Conservation (phyloP, 1,140 invertebrate species). For the Grapholita molesta region DNA sequence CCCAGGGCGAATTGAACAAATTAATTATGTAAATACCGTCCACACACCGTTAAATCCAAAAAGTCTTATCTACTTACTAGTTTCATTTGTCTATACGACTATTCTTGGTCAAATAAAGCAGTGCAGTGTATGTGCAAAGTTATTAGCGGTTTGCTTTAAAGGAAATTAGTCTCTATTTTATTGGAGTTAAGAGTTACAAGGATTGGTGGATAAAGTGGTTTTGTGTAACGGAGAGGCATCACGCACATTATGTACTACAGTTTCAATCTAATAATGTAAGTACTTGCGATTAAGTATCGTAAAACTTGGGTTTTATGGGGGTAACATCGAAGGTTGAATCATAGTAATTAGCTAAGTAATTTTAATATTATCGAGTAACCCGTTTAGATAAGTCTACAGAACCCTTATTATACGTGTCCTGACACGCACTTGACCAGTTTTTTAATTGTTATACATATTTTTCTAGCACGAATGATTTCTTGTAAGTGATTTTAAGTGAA, state of each 20-base stretch:
- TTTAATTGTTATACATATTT: too few species aligned
- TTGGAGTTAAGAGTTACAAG: background rate
- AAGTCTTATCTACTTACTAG: background rate
- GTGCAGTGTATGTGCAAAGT: background rate
- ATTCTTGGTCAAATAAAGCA: background rate
- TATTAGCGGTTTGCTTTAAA: background rate
- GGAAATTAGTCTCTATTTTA: background rate
- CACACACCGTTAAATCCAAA: background rate
- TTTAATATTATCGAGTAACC: too few species aligned
- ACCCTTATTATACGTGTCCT: too few species aligned
- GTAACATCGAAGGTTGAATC: background rate
- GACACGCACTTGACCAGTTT: too few species aligned
- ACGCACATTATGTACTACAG: slow-evolving; percentile 2
- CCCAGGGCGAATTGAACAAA: background rate
- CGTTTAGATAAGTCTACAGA: too few species aligned
- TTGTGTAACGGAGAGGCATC: background rate
- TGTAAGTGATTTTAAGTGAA: too few species aligned
- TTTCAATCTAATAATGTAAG: slow-evolving; percentile 14
- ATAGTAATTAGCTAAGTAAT: background rate
- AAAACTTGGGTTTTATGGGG: background rate
- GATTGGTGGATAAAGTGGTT: background rate
- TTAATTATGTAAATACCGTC: slow-evolving; percentile 7
- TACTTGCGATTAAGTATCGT: slow-evolving; percentile 8
- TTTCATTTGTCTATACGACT: background rate
- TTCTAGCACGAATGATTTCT: too few species aligned